Percentiles rank a stretch among this genome's conserved stretches.
Evolutionary conservation across 2,113 vertebrate genomes (phyloP).

Genomic region (Muntiacus reevesi): DNA sequence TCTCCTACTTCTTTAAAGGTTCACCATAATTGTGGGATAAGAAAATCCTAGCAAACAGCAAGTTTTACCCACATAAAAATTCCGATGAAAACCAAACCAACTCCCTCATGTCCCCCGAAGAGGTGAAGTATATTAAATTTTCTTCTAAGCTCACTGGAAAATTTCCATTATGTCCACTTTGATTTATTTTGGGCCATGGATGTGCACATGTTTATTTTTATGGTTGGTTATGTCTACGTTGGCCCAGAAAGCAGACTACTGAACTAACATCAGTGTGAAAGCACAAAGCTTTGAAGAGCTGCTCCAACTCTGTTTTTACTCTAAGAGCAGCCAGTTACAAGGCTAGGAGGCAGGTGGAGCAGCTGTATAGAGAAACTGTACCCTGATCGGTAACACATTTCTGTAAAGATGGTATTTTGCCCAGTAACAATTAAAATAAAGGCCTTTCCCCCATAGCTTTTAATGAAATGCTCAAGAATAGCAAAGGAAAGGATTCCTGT

Average conservation of each 20-base stretch:
- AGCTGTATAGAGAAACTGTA: background rate
- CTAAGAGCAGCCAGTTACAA: background rate
- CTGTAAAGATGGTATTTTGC: background rate
- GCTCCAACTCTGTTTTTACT: background rate
- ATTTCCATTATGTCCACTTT: slow-evolving; percentile 15
- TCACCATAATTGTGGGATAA: background rate
- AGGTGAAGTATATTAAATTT: slow-evolving; percentile 32
- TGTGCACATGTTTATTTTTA: slow-evolving; percentile 25
- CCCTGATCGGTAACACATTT: background rate
- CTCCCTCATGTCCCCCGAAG: background rate
- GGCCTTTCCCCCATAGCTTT: background rate
- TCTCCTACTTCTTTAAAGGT: background rate
- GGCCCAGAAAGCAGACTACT: slow-evolving; percentile 3
- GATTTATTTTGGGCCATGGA: slow-evolving; percentile 38
- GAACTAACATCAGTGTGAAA: background rate
- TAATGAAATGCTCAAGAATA: background rate
- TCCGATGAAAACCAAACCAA: background rate
- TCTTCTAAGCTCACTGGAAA: slow-evolving; percentile 46
- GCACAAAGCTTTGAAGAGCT: background rate
- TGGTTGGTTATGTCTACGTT: background rate
- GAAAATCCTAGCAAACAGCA: slow-evolving; percentile 1
- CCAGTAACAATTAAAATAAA: background rate
- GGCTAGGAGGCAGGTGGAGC: background rate
- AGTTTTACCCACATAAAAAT: slow-evolving; percentile 19
- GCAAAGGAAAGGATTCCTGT: rapidly evolving